Conservation (phyloP, 2,113 vertebrate species). For the Synchiropus splendidus region DNA sequence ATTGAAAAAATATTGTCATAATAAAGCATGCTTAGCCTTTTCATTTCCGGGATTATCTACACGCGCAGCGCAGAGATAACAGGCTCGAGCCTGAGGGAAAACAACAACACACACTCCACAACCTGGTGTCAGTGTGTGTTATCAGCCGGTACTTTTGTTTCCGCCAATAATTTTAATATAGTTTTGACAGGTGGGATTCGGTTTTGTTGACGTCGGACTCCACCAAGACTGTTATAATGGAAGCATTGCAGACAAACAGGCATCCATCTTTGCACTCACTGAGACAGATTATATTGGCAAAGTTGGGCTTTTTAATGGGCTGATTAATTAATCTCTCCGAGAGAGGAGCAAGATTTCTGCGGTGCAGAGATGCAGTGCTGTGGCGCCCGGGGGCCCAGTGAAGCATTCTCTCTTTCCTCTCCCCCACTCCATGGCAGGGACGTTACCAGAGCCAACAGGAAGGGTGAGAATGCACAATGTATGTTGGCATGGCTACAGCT, state of each 20-base stretch:
- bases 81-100: neutral
- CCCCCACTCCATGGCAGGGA: slow-evolving; percentile 19
- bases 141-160: no score
- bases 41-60: slow-evolving; percentile 20
- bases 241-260: no score
- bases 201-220: no score
- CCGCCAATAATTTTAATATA: no score
- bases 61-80: slow-evolving; percentile 7
- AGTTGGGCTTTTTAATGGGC: no score
- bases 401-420: slow-evolving; percentile 27
- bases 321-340: slow-evolving; percentile 44
- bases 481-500: slow-evolving; percentile 15
- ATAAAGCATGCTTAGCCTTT: slow-evolving; percentile 6
- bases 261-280: no score
- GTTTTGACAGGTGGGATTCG: no score
- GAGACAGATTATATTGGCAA: no score
- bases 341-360: slow-evolving; percentile 24
- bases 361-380: slow-evolving; percentile 18
- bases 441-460: slow-evolving; percentile 15
- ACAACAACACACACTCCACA: slow-evolving; percentile 10
- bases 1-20: slow-evolving; percentile 2
- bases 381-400: slow-evolving; percentile 25
- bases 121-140: slow-evolving; percentile 1
- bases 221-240: no score
- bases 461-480: slow-evolving; percentile 6